Evolutionary conservation across 2,113 vertebrate genomes (phyloP).

Genomic region (Emberiza fucata): DNA sequence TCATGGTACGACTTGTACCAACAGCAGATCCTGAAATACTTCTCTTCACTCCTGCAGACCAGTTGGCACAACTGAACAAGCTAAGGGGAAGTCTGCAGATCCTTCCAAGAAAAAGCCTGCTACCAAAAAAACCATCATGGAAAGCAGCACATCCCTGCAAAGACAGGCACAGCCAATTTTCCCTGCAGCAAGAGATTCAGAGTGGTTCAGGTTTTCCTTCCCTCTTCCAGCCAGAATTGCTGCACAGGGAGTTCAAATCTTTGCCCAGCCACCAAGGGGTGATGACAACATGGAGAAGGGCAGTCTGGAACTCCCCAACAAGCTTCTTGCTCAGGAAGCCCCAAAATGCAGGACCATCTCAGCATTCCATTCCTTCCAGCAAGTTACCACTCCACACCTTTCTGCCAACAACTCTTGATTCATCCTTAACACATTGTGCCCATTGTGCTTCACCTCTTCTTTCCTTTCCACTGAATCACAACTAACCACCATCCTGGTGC

Average conservation of each 20-base stretch:
- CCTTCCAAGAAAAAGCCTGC: slow-evolving; percentile 59
- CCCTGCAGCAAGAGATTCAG: background rate
- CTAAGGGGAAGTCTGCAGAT: slow-evolving; percentile 32
- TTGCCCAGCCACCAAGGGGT: background rate
- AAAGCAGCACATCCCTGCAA: slow-evolving; percentile 9
- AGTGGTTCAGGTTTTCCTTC: background rate
- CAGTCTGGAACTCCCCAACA: background rate
- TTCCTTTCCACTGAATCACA: background rate
- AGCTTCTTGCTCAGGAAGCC: background rate
- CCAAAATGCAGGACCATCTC: background rate
- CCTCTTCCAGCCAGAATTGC: background rate
- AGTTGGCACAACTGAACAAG: slow-evolving; percentile 30
- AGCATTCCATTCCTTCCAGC: background rate
- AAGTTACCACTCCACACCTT: background rate
- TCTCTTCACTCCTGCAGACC: slow-evolving; percentile 25
- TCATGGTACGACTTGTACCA: slow-evolving; percentile 61
- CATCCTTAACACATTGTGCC: background rate
- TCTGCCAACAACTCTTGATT: background rate
- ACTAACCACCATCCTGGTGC: background rate
- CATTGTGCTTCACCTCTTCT: background rate
- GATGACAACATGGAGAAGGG: background rate
- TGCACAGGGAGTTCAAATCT: background rate
- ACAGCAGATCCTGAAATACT: slow-evolving; percentile 54
- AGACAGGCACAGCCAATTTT: background rate
- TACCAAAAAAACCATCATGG: slow-evolving; percentile 33